Base-by-base conservation (phyloP, 2,797 vertebrate genomes). In the Vireo griseus region DNA sequence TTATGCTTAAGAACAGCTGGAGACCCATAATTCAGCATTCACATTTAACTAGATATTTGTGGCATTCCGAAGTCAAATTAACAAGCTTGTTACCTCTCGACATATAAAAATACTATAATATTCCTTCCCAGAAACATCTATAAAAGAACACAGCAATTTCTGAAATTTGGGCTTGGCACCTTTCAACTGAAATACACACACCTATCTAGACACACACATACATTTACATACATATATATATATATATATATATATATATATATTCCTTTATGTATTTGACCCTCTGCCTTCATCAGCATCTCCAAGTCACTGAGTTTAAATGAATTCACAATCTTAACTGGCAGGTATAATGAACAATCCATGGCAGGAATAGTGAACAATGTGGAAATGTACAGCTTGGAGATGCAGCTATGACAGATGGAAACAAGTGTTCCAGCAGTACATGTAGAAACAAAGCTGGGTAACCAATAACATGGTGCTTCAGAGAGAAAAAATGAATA, bases 21-120 rank as follows among this genome's bases (percentile, higher is more conserved):
- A 93, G 42, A 63, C n/a, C 10, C 48, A 42, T 42, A 89, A 25
- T 77, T 91, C 31, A 80, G 54, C 65, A 58, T 73, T 61, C 55
- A 21, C 22, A 50, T 80, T 75, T 80, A 92, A 74, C 63, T 65
- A 85, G 72, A 2, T 88, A 86, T 51, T 68, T 45, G 20, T 80
- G 37, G 57, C 24, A 65, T 52, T 94, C 62, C 40, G 42, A 77
- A 91, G 50, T 29, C 62, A 66, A 71, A 90, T 61, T 42, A 92
- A 80, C 58, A 72, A 71, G 47, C 26, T 80, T 67, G 13, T 71
- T 80, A 52, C 45, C 67, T 88, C 29, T 18, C 21, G 1, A 67
- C 45, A 57, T 17, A 39, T 55, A 63, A 74, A 76, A 57, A 71
- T 11, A 50, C 6, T 22, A 0, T 14, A 74, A 57, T 29, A 71